A percentile compares a stretch with the other conserved stretches of the same genome.
phyloP scores from a whole-genome alignment of 2,797 vertebrate species.

The Sebastes alutus region DNA sequence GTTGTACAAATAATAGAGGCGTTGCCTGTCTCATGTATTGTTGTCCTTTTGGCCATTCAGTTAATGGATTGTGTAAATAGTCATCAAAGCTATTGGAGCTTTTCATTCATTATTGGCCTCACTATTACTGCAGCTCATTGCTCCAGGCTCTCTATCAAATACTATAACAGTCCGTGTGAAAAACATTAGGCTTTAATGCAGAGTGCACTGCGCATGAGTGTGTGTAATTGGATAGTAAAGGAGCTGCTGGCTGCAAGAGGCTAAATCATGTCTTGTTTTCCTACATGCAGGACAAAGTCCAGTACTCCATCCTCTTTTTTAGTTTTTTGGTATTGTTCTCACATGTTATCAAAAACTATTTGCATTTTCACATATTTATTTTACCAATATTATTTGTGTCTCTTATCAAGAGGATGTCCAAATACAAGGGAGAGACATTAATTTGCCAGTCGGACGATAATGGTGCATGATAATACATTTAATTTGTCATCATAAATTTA shows the following conservation, averaged over 20 bases:
- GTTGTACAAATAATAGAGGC: neutral
- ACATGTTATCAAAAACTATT: neutral
- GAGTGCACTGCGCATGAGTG: neutral
- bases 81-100: neutral
- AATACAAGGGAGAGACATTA: neutral
- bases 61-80: conserved; percentile 3
- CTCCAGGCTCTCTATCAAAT: conserved; percentile 20
- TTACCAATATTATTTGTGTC: neutral
- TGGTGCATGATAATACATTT: neutral
- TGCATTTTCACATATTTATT: neutral
- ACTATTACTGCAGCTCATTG: conserved; percentile 2
- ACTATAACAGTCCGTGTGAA: conserved; percentile 12
- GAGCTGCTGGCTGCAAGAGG: neutral
- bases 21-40: neutral
- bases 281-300: neutral
- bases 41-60: neutral
- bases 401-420: neutral
- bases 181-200: conserved; percentile 18
- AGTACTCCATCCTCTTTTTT: neutral
- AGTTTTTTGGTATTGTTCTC: neutral
- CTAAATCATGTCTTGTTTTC: neutral
- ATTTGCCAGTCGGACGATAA: neutral
- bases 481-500: neutral
- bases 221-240: neutral
- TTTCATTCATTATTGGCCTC: conserved; percentile 35